Conservation (phyloP, 2,797 vertebrate species). For the Echeneis naucrates region DNA sequence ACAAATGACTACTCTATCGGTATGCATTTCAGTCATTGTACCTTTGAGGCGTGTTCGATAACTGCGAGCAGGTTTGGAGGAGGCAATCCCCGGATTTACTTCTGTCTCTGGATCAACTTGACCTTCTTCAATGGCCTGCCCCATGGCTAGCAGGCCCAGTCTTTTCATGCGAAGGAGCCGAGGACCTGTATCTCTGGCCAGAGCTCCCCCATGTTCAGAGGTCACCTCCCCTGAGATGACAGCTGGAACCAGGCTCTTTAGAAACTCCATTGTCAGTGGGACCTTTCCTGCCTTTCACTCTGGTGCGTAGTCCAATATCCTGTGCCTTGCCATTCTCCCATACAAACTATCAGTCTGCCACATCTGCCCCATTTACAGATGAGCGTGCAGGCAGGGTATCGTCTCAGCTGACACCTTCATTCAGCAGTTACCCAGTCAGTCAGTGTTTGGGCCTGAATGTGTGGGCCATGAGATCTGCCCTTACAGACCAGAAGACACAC, state of each 20-base stretch:
- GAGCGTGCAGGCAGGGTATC: slow-evolving; percentile 7
- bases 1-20: slow-evolving; percentile 14
- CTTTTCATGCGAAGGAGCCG: slow-evolving; percentile 90
- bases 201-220: slow-evolving; percentile 73
- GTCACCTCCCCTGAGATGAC: slow-evolving; percentile 85
- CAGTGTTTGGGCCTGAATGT: slow-evolving; percentile 10
- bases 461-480: slow-evolving; percentile 13
- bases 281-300: slow-evolving; percentile 49
- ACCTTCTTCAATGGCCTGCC: slow-evolving; percentile 86
- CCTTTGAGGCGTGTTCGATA: slow-evolving; percentile 78
- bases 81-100: slow-evolving; percentile 30
- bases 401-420: slow-evolving; percentile 24
- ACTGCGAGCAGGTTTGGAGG: slow-evolving; percentile 53
- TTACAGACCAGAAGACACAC: slow-evolving; percentile 39
- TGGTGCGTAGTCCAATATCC: slow-evolving; percentile 36
- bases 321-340: slow-evolving; percentile 45
- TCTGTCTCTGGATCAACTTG: slow-evolving; percentile 40
- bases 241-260: slow-evolving; percentile 91
- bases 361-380: slow-evolving; percentile 49
- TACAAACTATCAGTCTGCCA: slow-evolving; percentile 24
- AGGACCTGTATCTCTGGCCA: slow-evolving; percentile 84
- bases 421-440: slow-evolving; percentile 25
- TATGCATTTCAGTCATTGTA: slow-evolving; percentile 59
- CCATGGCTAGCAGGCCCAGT: slow-evolving; percentile 86
- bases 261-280: slow-evolving; percentile 89